phyloP scores from a whole-genome alignment of 2,888 invertebrate species.

The Trachelus troglodyta region DNA sequence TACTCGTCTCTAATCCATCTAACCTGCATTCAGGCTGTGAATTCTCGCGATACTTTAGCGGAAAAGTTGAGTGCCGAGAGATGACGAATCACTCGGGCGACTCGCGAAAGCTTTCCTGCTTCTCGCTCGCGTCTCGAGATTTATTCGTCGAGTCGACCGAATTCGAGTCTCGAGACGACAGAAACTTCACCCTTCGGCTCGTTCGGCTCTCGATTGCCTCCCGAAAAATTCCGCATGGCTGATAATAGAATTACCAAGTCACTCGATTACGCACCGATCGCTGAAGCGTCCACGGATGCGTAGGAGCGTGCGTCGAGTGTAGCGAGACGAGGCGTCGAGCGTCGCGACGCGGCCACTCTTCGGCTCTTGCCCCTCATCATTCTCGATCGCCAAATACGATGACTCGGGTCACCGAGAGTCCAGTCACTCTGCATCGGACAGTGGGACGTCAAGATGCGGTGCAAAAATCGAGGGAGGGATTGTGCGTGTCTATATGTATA shows the following conservation, averaged over 20 bases:
- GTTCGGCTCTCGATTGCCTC: conserved; percentile 1
- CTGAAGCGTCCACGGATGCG: neutral
- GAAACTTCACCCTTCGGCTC: neutral
- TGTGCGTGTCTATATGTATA: neutral
- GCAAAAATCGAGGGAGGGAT: neutral
- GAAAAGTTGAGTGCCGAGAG: conserved; percentile 21
- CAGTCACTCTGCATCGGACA: conserved; percentile 34
- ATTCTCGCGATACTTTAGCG: conserved; percentile 22
- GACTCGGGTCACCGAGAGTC: conserved; percentile 11
- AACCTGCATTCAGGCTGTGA: conserved; percentile 28
- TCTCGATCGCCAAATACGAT: conserved; percentile 14
- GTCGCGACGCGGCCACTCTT: no score
- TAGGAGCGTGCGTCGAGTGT: neutral
- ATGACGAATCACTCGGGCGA: conserved; percentile 14
- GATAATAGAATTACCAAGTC: conserved; percentile 14
- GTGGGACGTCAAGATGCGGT: conserved; percentile 30
- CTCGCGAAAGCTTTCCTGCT: no score
- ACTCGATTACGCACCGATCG: conserved; percentile 1
- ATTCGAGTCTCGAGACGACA: neutral
- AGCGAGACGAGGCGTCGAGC: no score
- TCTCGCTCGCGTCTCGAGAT: no score
- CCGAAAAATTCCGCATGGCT: conserved; percentile 2
- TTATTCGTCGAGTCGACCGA: no score
- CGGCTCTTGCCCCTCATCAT: no score
- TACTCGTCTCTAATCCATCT: conserved; percentile 56